Evolutionary conservation across 2,797 vertebrate genomes (phyloP).

Genomic region (Kryptolebias ocellatus): DNA sequence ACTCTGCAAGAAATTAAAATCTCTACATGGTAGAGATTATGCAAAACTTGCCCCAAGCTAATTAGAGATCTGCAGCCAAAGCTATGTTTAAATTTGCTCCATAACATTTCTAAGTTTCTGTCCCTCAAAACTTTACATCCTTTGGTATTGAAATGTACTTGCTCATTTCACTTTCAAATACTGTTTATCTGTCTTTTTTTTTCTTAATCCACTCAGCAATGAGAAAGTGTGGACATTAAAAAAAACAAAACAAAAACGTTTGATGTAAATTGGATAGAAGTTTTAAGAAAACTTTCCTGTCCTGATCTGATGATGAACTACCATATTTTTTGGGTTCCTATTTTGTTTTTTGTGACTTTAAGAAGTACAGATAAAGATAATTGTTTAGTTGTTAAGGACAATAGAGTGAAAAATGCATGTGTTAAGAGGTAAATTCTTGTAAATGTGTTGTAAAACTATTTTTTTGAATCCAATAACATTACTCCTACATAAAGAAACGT

Average conservation of each 20-base stretch:
- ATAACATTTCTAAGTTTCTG: slow-evolving; percentile 18
- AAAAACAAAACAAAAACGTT: slow-evolving; percentile 26
- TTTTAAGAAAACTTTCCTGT: background rate
- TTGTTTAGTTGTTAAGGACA: too few species aligned
- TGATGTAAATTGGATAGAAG: slow-evolving; percentile 10
- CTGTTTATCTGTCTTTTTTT: slow-evolving; percentile 17
- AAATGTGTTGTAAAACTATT: too few species aligned
- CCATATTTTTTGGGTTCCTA: too few species aligned
- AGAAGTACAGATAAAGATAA: too few species aligned
- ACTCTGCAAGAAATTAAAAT: background rate
- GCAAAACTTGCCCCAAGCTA: background rate
- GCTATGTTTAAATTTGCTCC: background rate
- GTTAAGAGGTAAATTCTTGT: too few species aligned
- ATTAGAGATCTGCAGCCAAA: background rate
- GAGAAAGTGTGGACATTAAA: slow-evolving; percentile 17
- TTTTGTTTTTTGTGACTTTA: too few species aligned
- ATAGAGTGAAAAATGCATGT: too few species aligned
- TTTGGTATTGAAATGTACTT: slow-evolving; percentile 38
- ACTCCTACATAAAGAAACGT: too few species aligned
- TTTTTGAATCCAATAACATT: too few species aligned
- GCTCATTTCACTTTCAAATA: slow-evolving; percentile 66
- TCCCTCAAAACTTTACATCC: slow-evolving; percentile 26
- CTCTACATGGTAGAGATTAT: background rate
- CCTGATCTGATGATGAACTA: background rate
- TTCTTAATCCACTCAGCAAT: slow-evolving; percentile 23